Conservation (phyloP, 2,113 vertebrate species). For the Sus scrofa region DNA sequence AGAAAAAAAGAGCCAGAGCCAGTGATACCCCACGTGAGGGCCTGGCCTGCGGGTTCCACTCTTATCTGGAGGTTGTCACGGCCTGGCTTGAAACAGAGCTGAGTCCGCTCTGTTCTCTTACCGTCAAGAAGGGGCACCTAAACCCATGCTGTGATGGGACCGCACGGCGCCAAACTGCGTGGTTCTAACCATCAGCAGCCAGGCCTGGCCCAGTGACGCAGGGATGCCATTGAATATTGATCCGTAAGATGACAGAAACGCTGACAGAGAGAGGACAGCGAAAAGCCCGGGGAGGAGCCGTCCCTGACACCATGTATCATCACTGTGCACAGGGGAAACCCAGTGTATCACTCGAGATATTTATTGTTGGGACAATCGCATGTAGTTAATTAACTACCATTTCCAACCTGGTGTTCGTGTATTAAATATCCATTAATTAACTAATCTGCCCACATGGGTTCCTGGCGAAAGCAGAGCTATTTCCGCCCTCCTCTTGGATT, state of each 20-base stretch:
- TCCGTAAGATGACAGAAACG: neutral
- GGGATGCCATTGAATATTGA: neutral
- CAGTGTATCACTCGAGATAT: neutral
- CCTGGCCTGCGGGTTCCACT: neutral
- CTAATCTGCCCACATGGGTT: neutral
- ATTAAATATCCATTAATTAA: neutral
- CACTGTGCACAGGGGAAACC: neutral
- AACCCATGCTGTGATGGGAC: too few relatives aligned
- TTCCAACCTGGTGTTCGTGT: neutral
- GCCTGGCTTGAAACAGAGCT: too few relatives aligned
- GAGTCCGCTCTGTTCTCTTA: too few relatives aligned
- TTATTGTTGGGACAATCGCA: neutral
- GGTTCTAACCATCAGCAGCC: neutral
- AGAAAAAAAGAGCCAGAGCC: neutral
- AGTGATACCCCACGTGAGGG: accelerated
- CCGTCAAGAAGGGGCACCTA: accelerated
- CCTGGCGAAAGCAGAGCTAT: neutral
- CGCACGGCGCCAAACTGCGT: neutral
- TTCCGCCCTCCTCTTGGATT: neutral
- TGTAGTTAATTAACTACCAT: neutral
- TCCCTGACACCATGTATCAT: too few relatives aligned
- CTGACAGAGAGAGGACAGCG: neutral
- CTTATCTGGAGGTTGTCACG: too few relatives aligned
- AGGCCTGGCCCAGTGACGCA: neutral
- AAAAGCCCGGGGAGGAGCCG: neutral